A percentile compares a stretch with the other conserved stretches of the same genome.
These are phyloP conservation scores for Psittacula derbiana DNA, from an alignment of 2,797 vertebrate species.

Conservation along the genomic window DNA sequence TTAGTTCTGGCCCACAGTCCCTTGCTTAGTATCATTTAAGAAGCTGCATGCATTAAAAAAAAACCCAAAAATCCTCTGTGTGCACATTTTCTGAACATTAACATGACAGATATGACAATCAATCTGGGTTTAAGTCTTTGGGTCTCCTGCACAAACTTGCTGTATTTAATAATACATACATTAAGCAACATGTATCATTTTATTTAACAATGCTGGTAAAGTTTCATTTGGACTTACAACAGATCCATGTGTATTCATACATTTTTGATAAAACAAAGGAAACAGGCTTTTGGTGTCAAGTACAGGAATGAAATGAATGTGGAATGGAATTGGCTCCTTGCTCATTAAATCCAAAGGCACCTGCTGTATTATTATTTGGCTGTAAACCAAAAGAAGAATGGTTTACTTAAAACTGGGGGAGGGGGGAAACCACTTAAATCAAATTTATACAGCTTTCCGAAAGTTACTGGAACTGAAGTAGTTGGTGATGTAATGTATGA, in stretches of 20 bases:
- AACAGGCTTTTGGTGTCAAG: neutral
- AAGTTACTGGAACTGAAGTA: slow-evolving; percentile 66
- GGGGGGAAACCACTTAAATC: neutral
- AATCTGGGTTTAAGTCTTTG: neutral
- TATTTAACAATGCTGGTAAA: neutral
- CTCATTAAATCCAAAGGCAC: slow-evolving; percentile 7
- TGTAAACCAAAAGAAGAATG: slow-evolving; percentile 35
- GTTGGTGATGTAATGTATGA: slow-evolving; percentile 68
- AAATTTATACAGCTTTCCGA: slow-evolving; percentile 45
- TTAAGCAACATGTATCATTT: neutral
- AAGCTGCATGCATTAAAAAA: neutral
- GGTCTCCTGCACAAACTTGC: neutral
- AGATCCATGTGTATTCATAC: neutral
- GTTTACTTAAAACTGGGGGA: slow-evolving; percentile 27
- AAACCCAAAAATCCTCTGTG: neutral
- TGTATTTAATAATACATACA: neutral
- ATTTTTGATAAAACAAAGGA: neutral
- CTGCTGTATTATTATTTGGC: slow-evolving; percentile 51
- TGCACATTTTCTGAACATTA: neutral
- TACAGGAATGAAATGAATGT: neutral
- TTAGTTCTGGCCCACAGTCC: neutral
- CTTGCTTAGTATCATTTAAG: neutral
- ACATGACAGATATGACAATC: neutral
- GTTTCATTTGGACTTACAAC: neutral
- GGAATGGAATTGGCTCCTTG: slow-evolving; percentile 4